Evolutionary conservation across 2,888 invertebrate genomes (phyloP).

Genomic region (Trachelus stipa): DNA sequence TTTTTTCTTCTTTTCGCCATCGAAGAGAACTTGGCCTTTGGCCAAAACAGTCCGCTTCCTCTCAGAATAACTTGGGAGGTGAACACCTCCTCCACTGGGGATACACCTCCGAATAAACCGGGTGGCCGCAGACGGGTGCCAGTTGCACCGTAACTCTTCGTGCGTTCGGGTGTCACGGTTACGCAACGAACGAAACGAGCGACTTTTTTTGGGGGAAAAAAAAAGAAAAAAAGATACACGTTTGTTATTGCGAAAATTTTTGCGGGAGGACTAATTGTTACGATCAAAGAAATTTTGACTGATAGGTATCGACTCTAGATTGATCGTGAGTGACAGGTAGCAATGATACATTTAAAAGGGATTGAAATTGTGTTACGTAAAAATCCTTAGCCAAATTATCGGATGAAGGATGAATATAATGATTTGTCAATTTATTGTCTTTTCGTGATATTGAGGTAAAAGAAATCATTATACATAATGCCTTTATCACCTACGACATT

Average conservation of each 20-base stretch:
- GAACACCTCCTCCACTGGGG: conserved; percentile 52
- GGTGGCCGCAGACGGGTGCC: conserved; percentile 45
- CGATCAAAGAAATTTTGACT: background rate
- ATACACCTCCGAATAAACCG: conserved; percentile 42
- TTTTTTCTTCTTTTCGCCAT: conserved; percentile 11
- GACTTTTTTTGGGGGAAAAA: conserved; percentile 6
- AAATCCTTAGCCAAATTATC: conserved; percentile 7
- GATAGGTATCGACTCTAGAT: background rate
- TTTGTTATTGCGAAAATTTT: background rate
- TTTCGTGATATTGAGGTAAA: background rate
- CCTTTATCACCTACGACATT: conserved; percentile 50
- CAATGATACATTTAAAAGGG: background rate
- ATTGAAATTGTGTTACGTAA: background rate
- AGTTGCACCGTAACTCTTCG: conserved; percentile 58
- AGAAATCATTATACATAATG: conserved; percentile 29
- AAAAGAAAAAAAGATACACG: background rate
- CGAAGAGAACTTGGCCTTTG: conserved; percentile 15
- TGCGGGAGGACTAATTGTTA: background rate
- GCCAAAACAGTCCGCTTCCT: conserved; percentile 30
- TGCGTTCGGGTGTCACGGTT: conserved; percentile 49
- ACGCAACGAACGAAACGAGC: conserved; percentile 5
- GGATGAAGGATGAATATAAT: background rate
- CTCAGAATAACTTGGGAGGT: conserved; percentile 66
- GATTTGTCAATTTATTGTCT: background rate
- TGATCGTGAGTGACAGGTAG: background rate